Conservation (phyloP, 1,140 invertebrate species). For the Bombus confusus region DNA sequence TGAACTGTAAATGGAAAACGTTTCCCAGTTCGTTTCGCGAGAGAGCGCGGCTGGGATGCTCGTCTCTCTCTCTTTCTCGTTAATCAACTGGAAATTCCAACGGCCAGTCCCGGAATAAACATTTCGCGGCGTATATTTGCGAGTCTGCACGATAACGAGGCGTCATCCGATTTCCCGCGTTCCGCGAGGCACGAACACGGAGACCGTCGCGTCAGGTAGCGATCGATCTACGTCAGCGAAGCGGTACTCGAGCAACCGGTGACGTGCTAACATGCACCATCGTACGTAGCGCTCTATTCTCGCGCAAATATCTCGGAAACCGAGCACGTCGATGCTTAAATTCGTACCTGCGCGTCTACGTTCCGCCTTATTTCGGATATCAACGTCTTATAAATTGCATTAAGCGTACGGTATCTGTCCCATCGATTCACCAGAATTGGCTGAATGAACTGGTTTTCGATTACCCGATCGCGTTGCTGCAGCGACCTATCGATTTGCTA, state of each 20-base stretch:
- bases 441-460: not conserved
- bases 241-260: constrained; percentile 4
- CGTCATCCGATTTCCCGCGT: constrained; percentile 21
- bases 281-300: not conserved
- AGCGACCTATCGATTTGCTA: no score
- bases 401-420: not conserved
- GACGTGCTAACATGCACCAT: constrained; percentile 11
- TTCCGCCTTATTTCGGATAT: not conserved
- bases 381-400: not conserved
- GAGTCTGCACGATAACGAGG: constrained; percentile 1
- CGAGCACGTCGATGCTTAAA: not conserved
- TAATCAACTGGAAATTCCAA: constrained; percentile 18
- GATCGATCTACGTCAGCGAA: constrained; percentile 32
- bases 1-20: not conserved
- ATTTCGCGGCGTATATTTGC: not conserved
- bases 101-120: not conserved
- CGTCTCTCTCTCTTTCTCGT: not conserved
- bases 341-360: not conserved
- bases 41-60: no score
- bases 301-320: not conserved
- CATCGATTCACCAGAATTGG: not conserved
- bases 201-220: not conserved
- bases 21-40: not conserved
- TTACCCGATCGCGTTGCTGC: not conserved
- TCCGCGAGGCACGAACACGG: not conserved